Percentiles rank a stretch among this genome's conserved stretches.
Conservation (phyloP, 1,140 invertebrate genomes). For the Wasmannia auropunctata region DNA sequence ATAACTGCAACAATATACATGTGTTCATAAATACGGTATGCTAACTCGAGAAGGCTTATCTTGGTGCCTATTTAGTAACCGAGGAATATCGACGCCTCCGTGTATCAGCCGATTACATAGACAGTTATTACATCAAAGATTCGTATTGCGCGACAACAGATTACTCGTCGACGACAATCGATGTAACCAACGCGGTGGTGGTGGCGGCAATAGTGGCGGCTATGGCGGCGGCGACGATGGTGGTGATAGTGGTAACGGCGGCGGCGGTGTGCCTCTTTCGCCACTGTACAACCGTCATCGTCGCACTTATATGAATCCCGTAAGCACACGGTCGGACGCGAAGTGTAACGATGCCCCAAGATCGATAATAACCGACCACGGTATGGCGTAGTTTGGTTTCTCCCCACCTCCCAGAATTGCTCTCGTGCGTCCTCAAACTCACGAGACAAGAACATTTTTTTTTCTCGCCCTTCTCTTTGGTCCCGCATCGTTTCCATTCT, state of each 20-base stretch:
- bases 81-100: not conserved
- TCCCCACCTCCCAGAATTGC: conserved; percentile 56
- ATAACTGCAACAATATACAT: no score
- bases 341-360: conserved; percentile 71
- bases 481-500: not conserved
- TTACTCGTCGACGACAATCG: conserved; percentile 63
- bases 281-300: conserved; percentile 35
- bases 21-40: no score
- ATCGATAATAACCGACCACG: conserved; percentile 70
- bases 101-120: not conserved
- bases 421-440: conserved; percentile 54
- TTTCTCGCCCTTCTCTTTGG: not conserved
- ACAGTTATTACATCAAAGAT: conserved; percentile 70
- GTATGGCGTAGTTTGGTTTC: conserved; percentile 63
- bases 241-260: not conserved
- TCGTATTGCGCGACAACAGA: conserved; percentile 53
- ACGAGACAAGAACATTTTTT: conserved; percentile 68
- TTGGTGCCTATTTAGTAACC: not conserved
- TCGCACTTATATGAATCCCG: conserved; percentile 78
- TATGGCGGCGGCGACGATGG: not conserved
- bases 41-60: not conserved
- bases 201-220: not conserved
- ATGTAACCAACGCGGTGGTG: conserved; percentile 49
- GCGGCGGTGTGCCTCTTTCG: conserved; percentile 26
- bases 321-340: conserved; percentile 58